Conservation (phyloP, 2,113 vertebrate species). For the Paratilapia polleni region DNA sequence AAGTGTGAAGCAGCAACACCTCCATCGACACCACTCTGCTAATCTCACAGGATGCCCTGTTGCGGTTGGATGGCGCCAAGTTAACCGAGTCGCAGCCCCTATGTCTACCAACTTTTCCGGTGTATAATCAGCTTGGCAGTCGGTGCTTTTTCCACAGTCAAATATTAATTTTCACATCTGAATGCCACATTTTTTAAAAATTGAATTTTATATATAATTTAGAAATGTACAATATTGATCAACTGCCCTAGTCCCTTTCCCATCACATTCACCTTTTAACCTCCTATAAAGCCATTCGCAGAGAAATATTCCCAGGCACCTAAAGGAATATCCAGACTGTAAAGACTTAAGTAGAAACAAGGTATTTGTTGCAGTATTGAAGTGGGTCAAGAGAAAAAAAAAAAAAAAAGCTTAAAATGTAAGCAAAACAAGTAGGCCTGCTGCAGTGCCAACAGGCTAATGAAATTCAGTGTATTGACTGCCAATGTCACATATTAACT, state of each 20-base stretch:
- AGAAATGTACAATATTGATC: neutral
- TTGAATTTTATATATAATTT: neutral
- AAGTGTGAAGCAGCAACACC: neutral
- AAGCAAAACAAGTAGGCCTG: constrained; percentile 23
- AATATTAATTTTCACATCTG: neutral
- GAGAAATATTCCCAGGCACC: neutral
- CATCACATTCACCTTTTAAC: neutral
- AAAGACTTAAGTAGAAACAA: constrained; percentile 25
- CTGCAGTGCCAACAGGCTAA: constrained; percentile 27
- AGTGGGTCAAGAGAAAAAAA: neutral
- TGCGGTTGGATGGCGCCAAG: neutral
- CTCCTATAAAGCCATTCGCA: neutral
- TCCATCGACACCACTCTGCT: neutral
- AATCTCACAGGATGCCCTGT: neutral
- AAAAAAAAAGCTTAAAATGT: constrained; percentile 15
- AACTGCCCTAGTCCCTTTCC: neutral
- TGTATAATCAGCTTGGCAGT: neutral
- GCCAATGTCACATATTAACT: constrained; percentile 30
- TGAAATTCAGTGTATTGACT: constrained; percentile 47
- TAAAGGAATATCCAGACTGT: neutral
- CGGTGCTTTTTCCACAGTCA: neutral
- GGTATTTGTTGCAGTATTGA: neutral
- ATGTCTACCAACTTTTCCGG: neutral
- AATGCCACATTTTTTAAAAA: too few relatives aligned
- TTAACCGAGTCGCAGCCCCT: neutral